Conservation (phyloP, 2,888 invertebrate genomes). For the Anodontia alba region DNA sequence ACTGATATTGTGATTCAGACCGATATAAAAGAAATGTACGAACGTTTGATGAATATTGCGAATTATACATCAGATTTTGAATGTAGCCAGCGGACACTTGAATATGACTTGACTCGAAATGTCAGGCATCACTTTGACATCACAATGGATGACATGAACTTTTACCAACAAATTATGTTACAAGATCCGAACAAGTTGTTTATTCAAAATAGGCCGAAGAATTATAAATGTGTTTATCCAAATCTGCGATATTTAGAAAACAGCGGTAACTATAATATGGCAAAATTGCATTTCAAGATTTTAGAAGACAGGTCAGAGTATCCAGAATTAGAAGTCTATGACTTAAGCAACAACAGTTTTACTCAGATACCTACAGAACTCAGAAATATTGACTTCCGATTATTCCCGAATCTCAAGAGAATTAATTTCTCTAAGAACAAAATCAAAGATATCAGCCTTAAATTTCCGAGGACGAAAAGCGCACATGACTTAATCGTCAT, state of each 20-base stretch:
- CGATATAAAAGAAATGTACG: conserved; percentile 26
- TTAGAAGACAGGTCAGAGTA: conserved; percentile 41
- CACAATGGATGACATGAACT: not conserved
- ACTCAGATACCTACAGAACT: conserved; percentile 40
- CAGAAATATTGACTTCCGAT: conserved; percentile 24
- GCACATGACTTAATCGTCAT: conserved; percentile 20
- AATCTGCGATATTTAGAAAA: conserved; percentile 50
- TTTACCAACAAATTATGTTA: conserved; percentile 22
- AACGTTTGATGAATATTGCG: conserved; percentile 10
- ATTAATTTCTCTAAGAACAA: conserved; percentile 51
- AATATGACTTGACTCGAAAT: conserved; percentile 27
- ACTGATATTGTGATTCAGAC: conserved; percentile 29
- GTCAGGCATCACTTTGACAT: conserved; percentile 35
- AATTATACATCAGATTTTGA: conserved; percentile 31
- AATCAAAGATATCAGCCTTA: conserved; percentile 29
- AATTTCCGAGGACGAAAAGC: not conserved
- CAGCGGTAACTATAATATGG: conserved; percentile 47
- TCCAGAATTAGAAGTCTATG: conserved; percentile 37
- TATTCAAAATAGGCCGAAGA: conserved; percentile 3
- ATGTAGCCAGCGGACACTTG: conserved; percentile 38
- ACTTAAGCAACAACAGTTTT: conserved; percentile 50
- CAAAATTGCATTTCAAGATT: conserved; percentile 47
- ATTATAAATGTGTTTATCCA: conserved; percentile 32
- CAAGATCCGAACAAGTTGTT: conserved; percentile 22
- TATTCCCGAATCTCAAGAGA: conserved; percentile 44